Conservation (phyloP, 2,888 invertebrate species). For the Dichetophora obliterata region DNA sequence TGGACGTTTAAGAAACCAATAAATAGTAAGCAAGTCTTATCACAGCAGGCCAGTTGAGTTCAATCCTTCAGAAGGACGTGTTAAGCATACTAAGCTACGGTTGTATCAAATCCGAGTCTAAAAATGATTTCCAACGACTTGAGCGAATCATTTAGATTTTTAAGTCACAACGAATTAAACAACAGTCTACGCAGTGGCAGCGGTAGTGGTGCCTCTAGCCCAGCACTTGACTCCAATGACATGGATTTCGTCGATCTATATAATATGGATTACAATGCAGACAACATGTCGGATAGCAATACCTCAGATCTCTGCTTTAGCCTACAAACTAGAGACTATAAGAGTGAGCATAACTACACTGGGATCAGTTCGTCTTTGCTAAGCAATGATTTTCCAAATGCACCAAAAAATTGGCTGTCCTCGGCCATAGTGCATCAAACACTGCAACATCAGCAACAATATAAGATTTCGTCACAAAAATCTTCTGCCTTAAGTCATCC, state of each 20-base stretch:
- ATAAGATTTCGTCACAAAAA: not conserved
- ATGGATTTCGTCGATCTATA: conserved; percentile 25
- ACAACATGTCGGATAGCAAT: conserved; percentile 48
- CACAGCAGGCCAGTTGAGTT: conserved; percentile 37
- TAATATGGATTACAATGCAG: conserved; percentile 47
- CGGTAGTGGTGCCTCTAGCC: not conserved
- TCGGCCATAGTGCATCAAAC: conserved; percentile 42
- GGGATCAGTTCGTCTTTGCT: conserved; percentile 37
- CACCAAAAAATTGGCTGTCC: conserved; percentile 35
- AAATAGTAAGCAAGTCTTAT: conserved; percentile 44
- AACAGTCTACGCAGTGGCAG: conserved; percentile 4
- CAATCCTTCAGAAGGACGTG: conserved; percentile 33
- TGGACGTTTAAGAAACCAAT: conserved; percentile 37
- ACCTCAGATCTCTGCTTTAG: conserved; percentile 41
- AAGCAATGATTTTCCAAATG: not conserved
- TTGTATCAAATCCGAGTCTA: not conserved
- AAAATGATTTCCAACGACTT: conserved; percentile 50
- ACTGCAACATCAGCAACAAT: not conserved
- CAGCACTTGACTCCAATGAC: not conserved
- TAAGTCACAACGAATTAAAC: conserved; percentile 12
- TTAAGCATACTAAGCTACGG: no score
- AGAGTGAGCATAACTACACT: conserved; percentile 19
- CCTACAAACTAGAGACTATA: not conserved
- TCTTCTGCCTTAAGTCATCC: not conserved
- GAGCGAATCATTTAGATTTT: conserved; percentile 42